phyloP scores from a whole-genome alignment of 2,888 invertebrate genomes.

The Tanypteryx hageni region DNA sequence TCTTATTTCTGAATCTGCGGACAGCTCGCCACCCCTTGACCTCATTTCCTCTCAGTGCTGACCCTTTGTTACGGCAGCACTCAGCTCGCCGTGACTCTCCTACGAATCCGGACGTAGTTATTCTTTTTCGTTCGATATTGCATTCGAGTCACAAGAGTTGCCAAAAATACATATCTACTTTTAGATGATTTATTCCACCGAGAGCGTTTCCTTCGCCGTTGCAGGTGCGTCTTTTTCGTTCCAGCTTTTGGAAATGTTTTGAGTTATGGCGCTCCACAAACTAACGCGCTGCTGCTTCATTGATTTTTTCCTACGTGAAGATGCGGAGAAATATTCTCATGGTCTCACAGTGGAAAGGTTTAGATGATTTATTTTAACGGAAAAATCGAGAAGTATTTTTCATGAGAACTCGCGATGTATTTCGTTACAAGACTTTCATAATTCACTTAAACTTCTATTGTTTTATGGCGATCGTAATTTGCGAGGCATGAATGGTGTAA shows the following conservation, averaged over 20 bases:
- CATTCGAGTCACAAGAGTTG: neutral
- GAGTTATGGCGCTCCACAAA: slow-evolving; percentile 2
- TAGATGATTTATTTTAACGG: neutral
- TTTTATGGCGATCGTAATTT: neutral
- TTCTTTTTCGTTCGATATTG: neutral
- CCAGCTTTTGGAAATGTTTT: slow-evolving; percentile 30
- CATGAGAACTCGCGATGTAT: too few species aligned
- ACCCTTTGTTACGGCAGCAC: neutral
- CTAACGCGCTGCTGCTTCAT: neutral
- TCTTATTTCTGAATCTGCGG: neutral
- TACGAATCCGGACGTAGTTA: too few species aligned
- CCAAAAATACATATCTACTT: slow-evolving; percentile 19
- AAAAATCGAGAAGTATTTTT: neutral
- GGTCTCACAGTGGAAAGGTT: neutral
- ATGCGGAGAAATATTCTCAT: too few species aligned
- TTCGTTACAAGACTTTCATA: neutral
- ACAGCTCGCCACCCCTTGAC: neutral
- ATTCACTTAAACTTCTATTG: neutral
- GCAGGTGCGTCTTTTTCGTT: slow-evolving; percentile 26
- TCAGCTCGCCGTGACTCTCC: neutral
- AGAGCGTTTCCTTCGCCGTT: neutral
- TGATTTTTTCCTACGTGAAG: too few species aligned
- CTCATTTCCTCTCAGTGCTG: neutral
- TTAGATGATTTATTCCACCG: neutral
- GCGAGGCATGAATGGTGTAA: neutral